Percentiles rank a stretch among this genome's conserved stretches.
phyloP scores from a whole-genome alignment of 2,797 vertebrate genomes.

The Glossophaga mutica region DNA sequence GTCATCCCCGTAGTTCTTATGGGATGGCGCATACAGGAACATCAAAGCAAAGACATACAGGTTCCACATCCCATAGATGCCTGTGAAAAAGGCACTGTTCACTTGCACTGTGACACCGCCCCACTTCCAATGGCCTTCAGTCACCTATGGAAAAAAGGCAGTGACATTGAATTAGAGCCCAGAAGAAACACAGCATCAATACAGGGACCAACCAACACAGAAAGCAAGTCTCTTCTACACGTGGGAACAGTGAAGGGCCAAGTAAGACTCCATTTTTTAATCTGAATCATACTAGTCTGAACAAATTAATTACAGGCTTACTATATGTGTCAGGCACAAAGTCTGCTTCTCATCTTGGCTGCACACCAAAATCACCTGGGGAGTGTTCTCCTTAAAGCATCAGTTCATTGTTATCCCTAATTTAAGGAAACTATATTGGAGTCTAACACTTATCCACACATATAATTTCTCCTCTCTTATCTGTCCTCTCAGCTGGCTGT shows the following conservation, averaged over 20 bases:
- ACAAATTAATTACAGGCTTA: neutral
- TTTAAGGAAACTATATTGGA: neutral
- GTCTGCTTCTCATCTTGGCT: neutral
- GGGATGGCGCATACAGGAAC: conserved; percentile 97
- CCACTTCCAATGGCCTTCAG: conserved; percentile 97
- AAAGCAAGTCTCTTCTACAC: neutral
- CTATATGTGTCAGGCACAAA: neutral
- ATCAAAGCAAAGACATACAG: conserved; percentile 98
- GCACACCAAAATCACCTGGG: neutral
- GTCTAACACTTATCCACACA: neutral
- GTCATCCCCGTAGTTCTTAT: conserved; percentile 95
- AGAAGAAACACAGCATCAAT: neutral
- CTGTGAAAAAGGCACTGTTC: conserved; percentile 98
- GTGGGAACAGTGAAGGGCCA: neutral
- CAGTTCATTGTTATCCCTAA: neutral
- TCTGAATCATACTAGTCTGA: neutral
- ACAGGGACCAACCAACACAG: neutral
- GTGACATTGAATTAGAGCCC: neutral
- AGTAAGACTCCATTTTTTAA: neutral
- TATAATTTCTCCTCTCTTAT: neutral
- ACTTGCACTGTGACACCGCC: conserved; percentile 91
- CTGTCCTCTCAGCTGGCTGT: neutral
- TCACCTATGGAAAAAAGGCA: conserved; percentile 85
- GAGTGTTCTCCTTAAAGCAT: neutral
- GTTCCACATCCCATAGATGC: conserved; percentile 99